Evolutionary conservation across 2,888 invertebrate genomes (phyloP).

Genomic region (Agrotis clavis): DNA sequence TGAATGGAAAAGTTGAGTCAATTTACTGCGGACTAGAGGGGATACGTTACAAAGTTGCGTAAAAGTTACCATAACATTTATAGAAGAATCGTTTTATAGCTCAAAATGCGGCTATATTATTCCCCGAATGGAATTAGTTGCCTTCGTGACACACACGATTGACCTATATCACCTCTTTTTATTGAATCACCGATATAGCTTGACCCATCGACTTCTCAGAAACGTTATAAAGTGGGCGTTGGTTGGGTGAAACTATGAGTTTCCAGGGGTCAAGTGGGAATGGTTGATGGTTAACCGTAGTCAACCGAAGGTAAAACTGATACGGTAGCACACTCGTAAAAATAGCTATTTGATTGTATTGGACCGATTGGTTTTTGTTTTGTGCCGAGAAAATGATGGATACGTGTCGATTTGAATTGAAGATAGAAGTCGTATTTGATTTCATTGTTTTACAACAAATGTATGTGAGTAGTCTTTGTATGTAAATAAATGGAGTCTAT

Average conservation of each 20-base stretch:
- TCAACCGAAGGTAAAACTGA: constrained; percentile 67
- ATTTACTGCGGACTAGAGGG: constrained; percentile 69
- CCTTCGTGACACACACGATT: constrained; percentile 84
- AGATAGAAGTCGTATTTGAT: constrained; percentile 37
- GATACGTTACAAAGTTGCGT: constrained; percentile 78
- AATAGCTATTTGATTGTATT: constrained; percentile 69
- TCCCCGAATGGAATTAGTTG: constrained; percentile 75
- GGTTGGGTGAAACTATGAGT: constrained; percentile 60
- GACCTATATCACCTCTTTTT: constrained; percentile 81
- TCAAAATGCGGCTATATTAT: constrained; percentile 80
- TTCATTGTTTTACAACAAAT: constrained; percentile 26
- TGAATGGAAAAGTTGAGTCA: constrained; percentile 73
- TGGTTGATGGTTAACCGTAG: constrained; percentile 66
- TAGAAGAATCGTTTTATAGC: constrained; percentile 83
- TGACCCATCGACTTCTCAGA: constrained; percentile 66
- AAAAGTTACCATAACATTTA: constrained; percentile 81
- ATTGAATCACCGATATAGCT: constrained; percentile 72
- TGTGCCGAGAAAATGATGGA: constrained; percentile 61
- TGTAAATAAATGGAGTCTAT: background rate
- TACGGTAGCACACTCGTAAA: constrained; percentile 67
- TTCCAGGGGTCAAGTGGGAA: constrained; percentile 57
- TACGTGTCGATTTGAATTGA: constrained; percentile 58
- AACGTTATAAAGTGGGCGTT: constrained; percentile 47
- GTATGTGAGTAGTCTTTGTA: background rate
- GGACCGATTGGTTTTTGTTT: constrained; percentile 67